Conservation (phyloP, 2,888 invertebrate genomes). For the Ectemnius continuus region DNA sequence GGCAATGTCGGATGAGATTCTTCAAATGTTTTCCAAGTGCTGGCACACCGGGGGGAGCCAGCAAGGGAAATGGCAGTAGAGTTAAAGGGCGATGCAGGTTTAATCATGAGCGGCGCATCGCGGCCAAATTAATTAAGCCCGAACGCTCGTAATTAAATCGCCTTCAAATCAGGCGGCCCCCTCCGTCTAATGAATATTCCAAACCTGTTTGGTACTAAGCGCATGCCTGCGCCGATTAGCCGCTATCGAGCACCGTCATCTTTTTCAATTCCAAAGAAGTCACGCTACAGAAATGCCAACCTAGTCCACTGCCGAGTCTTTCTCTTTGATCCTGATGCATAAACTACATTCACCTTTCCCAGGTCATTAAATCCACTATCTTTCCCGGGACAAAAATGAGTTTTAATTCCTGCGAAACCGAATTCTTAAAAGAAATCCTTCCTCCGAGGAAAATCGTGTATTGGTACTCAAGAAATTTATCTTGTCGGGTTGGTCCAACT, state of each 20-base stretch:
- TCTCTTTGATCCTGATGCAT: too few relatives aligned
- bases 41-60: too few relatives aligned
- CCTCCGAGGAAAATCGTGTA: background rate
- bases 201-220: slow-evolving; percentile 49
- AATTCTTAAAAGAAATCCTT: background rate
- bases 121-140: slow-evolving; percentile 72
- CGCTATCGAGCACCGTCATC: slow-evolving; percentile 53
- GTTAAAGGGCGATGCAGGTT: slow-evolving; percentile 46
- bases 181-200: slow-evolving; percentile 72
- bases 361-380: too few relatives aligned
- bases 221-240: slow-evolving; percentile 59
- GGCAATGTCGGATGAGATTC: too few relatives aligned
- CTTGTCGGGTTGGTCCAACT: slow-evolving; percentile 19
- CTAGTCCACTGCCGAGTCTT: background rate
- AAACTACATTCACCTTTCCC: too few relatives aligned
- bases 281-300: background rate
- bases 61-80: slow-evolving; percentile 2
- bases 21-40: too few relatives aligned
- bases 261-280: slow-evolving; percentile 38
- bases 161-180: slow-evolving; percentile 65
- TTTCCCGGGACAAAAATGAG: too few relatives aligned
- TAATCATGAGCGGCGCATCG: slow-evolving; percentile 70
- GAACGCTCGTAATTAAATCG: slow-evolving; percentile 70
- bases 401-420: background rate
- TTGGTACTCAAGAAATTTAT: slow-evolving; percentile 36